Evolutionary conservation across 2,113 vertebrate species (phyloP).

Genomic region (Crypturellus undulatus): DNA sequence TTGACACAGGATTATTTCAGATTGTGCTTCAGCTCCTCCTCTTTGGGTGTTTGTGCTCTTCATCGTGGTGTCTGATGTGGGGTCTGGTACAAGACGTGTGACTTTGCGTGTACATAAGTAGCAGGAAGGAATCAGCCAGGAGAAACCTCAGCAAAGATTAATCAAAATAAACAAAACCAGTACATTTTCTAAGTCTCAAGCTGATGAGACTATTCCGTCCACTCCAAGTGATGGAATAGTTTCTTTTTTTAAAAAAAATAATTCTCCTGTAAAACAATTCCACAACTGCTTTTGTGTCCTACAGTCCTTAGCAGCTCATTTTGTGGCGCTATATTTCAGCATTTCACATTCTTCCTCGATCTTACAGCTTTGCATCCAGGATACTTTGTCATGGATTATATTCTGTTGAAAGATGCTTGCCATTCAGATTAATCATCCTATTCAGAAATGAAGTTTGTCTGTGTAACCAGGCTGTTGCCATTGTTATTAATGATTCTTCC

Average conservation of each 20-base stretch:
- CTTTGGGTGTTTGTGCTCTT: too few species aligned
- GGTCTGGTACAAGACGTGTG: background rate
- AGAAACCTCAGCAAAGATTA: background rate
- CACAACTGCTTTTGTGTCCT: background rate
- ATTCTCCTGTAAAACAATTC: background rate
- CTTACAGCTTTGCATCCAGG: background rate
- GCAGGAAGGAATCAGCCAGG: background rate
- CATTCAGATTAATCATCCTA: background rate
- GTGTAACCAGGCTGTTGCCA: background rate
- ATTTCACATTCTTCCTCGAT: background rate
- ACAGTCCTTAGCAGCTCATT: background rate
- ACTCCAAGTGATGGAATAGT: background rate
- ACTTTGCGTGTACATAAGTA: background rate
- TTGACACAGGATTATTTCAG: background rate
- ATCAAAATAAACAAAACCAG: conserved; percentile 28
- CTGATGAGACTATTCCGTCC: background rate
- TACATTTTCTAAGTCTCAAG: background rate
- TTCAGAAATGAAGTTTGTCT: background rate
- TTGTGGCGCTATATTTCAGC: background rate
- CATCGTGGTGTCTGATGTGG: background rate
- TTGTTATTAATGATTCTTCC: background rate
- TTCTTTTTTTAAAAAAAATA: background rate
- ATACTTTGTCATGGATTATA: background rate
- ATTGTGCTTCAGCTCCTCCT: background rate
- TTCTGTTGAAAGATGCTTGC: conserved; percentile 6